A percentile compares a stretch with the other conserved stretches of the same genome.
These are phyloP conservation scores for Enteromius trimaculatus DNA, from an alignment of 2,797 vertebrate species.

Conservation along the genomic window DNA sequence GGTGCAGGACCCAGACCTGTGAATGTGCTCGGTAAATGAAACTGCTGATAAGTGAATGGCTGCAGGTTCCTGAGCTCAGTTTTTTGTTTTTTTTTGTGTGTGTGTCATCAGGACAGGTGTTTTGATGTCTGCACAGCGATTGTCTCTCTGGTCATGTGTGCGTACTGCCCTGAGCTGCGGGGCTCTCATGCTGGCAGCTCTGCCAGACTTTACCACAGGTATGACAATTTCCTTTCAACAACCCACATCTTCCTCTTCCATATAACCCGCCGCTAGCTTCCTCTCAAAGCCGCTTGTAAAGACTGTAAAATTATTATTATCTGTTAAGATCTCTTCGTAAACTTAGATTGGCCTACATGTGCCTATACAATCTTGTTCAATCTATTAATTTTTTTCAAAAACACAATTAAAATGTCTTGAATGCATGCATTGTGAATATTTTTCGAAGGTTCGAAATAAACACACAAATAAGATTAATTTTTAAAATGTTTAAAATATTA, in stretches of 20 bases:
- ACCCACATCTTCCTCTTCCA: slow-evolving; percentile 35
- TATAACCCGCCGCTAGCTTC: slow-evolving; percentile 23
- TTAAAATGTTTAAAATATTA: not conserved
- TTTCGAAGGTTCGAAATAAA: not conserved
- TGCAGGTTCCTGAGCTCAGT: not conserved
- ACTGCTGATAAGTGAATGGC: not conserved
- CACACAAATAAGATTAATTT: not conserved
- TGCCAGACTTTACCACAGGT: slow-evolving; percentile 72
- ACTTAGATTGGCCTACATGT: not conserved
- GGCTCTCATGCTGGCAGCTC: slow-evolving; percentile 68
- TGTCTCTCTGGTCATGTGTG: slow-evolving; percentile 64
- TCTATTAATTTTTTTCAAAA: not conserved
- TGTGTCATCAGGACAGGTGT: slow-evolving; percentile 64
- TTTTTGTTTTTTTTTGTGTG: not conserved
- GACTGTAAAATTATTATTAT: not conserved
- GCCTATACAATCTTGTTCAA: not conserved
- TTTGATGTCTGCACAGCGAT: slow-evolving; percentile 74
- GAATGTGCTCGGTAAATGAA: not conserved
- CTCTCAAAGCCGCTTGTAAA: not conserved
- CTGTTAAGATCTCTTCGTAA: not conserved
- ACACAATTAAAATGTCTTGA: not conserved
- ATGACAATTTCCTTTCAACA: slow-evolving; percentile 45
- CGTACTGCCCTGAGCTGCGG: slow-evolving; percentile 64
- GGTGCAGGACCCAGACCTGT: not conserved
- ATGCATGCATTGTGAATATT: not conserved